Evolutionary conservation across 2,888 invertebrate species (phyloP), one percentile per base, ranked within the genome.

Genomic region (Balanococcus diminutus): DNA sequence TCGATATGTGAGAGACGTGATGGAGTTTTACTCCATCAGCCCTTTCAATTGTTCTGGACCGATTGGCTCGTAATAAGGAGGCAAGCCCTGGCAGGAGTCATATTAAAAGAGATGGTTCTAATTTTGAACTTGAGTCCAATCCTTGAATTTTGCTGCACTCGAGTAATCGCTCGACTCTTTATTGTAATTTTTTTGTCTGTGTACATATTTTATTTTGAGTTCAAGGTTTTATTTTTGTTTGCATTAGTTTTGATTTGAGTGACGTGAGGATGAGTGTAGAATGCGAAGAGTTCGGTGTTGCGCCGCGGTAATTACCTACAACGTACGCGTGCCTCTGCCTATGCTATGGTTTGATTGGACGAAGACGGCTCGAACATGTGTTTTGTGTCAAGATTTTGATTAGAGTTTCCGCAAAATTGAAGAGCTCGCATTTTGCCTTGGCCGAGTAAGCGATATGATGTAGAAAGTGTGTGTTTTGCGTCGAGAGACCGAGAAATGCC

Each of bases 161-260:
- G 51, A 51, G 51, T 51, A 19, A 51, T 51, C 51, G 51, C 19
- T 51, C 19, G 51, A 51, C 51, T 42, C 42, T n/a, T n/a, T n/a
- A 51, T 19, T 51, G 6, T 19, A 1, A 19, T 19, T 51, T 8
- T 51, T 51, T 51, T 19, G 19, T 51, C 6, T 51, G n/a, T 51
- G 3, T 19, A 5, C 19, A 8, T 51, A 19, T 51, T n/a, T 51
- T 3, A 6, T 51, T 67, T 67, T 67, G 61, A 67, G 61, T 67
- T 67, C 61, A 67, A 67, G 61, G 61, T 67, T 67, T 25, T 25
- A 22, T 28, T 67, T 46, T 67, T 67, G 61, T 67, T 67, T 67
- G 61, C 22, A 67, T 8, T 25, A n/a, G n/a, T n/a, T n/a, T n/a
- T n/a, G n/a, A n/a, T 67, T 67, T 67, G 61, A 67, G 61, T 28